phyloP scores from a whole-genome alignment of 2,888 invertebrate genomes.

The Caenorhabditis parvicauda region DNA sequence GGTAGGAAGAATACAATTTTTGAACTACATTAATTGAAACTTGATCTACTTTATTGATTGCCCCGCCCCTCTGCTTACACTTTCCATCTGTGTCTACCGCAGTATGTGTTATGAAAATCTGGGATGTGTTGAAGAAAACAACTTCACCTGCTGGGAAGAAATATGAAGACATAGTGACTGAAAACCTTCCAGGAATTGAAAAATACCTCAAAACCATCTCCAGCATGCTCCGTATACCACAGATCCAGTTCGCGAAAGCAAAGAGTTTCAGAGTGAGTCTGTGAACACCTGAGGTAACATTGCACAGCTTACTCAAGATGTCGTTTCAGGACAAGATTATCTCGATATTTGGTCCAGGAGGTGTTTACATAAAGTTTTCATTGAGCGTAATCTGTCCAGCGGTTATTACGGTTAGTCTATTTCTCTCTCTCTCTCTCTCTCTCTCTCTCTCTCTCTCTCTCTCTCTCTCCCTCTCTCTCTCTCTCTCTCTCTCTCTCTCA shows the following conservation, averaged over 20 bases:
- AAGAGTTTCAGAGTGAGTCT: slow-evolving; percentile 11
- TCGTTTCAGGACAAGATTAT: slow-evolving; percentile 22
- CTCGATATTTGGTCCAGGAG: slow-evolving; percentile 49
- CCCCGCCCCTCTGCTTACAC: no score
- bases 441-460: not conserved
- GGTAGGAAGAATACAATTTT: no score
- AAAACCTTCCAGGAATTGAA: slow-evolving; percentile 36
- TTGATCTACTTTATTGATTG: no score
- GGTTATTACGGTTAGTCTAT: slow-evolving; percentile 44
- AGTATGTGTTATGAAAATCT: no score
- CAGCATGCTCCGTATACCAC: slow-evolving; percentile 33
- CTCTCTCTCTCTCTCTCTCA: not conserved
- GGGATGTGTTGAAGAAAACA: no score
- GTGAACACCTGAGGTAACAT: not conserved
- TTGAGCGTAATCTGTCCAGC: slow-evolving; percentile 51
- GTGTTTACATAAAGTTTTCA: slow-evolving; percentile 55
- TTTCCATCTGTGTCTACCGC: no score
- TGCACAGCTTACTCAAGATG: not conserved
- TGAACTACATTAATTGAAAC: no score
- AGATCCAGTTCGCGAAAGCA: slow-evolving; percentile 21
- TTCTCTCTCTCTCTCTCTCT: slow-evolving; percentile 1
- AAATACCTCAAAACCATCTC: slow-evolving; percentile 54
- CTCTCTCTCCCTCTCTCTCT: not conserved
- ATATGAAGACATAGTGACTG: no score
- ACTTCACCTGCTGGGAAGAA: no score